Percentiles rank a stretch among this genome's conserved stretches.
Evolutionary conservation across 2,797 vertebrate genomes (phyloP).

Genomic region (Scomberomorus guttatus): DNA sequence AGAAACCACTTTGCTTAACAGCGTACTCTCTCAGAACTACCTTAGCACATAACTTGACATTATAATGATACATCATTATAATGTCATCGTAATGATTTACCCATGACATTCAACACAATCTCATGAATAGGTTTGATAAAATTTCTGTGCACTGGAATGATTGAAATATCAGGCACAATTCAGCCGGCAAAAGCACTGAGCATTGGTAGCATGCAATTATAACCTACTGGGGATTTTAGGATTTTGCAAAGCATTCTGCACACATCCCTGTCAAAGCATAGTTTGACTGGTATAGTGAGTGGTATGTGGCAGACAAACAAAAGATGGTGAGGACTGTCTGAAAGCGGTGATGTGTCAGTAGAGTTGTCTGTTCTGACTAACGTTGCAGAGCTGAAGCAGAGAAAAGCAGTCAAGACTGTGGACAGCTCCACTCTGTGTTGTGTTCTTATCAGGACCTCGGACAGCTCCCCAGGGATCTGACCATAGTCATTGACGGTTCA

Average conservation of each 20-base stretch:
- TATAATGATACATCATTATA: conserved; percentile 49
- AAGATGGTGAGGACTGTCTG: conserved; percentile 62
- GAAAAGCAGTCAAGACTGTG: conserved; percentile 41
- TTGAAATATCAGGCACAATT: conserved; percentile 44
- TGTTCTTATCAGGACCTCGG: conserved; percentile 43
- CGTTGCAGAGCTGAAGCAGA: conserved; percentile 50
- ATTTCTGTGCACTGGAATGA: conserved; percentile 12
- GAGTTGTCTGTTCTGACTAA: conserved; percentile 70
- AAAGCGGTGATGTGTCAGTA: conserved; percentile 53
- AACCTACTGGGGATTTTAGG: conserved; percentile 51
- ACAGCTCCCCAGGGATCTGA: conserved; percentile 47
- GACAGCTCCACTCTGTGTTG: conserved; percentile 51
- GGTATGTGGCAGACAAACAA: conserved; percentile 73
- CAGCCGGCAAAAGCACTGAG: conserved; percentile 34
- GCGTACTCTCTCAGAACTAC: not conserved
- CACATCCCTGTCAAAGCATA: conserved; percentile 64
- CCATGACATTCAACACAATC: conserved; percentile 40
- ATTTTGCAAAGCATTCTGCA: conserved; percentile 55
- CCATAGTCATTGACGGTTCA: not conserved
- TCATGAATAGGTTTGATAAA: conserved; percentile 31
- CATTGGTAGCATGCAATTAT: conserved; percentile 59
- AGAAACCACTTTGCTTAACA: not conserved
- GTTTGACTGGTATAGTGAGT: conserved; percentile 61
- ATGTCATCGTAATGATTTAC: conserved; percentile 43
- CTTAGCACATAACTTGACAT: conserved; percentile 30